Conservation (phyloP, 2,113 vertebrate genomes). For the Accipiter virgatus region DNA sequence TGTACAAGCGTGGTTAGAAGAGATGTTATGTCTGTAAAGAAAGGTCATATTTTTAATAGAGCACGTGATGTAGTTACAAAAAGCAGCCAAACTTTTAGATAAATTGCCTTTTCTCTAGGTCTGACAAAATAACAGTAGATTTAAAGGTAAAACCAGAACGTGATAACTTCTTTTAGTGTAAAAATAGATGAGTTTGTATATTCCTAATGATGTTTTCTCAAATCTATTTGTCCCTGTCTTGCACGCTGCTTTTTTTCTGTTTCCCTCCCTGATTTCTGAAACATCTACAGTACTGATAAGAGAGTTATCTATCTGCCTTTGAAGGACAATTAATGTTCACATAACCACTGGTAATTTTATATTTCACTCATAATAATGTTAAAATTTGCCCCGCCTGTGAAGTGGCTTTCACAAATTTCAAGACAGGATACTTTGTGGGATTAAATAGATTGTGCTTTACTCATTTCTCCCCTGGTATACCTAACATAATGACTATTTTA, state of each 20-base stretch:
- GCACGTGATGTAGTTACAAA: neutral
- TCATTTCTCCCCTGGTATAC: neutral
- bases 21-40: neutral
- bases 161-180: neutral
- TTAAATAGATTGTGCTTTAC: neutral
- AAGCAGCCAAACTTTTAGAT: neutral
- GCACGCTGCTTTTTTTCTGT: neutral
- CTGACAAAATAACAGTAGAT: neutral
- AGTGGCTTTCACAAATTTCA: neutral
- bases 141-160: neutral
- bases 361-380: neutral
- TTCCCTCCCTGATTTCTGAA: neutral
- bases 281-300: neutral
- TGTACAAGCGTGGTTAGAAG: neutral
- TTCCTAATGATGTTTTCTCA: neutral
- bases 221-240: neutral
- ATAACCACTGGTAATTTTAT: neutral
- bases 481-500: neutral
- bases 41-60: neutral
- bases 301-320: neutral
- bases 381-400: neutral
- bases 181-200: neutral
- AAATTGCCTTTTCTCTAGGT: neutral
- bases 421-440: neutral
- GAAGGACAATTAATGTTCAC: neutral